A percentile compares a stretch with the other conserved stretches of the same genome.
These are phyloP conservation scores for Petrophora chlorosata DNA, from an alignment of 2,888 invertebrate species.

Conservation along the genomic window DNA sequence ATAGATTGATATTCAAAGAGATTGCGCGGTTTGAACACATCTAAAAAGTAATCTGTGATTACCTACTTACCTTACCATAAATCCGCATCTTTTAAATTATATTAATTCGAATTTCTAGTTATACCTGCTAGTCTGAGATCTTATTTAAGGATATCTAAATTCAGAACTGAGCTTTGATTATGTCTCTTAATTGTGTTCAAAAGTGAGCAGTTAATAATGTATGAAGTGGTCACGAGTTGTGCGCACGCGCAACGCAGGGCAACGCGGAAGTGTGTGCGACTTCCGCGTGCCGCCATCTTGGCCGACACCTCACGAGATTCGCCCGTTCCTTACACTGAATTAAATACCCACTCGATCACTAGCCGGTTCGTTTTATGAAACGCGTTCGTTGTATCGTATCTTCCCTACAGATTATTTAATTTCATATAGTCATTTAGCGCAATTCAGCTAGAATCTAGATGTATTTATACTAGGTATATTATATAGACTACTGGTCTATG, in stretches of 20 bases:
- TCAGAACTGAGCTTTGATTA: conserved; percentile 31
- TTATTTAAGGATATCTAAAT: not conserved
- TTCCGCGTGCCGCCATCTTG: conserved; percentile 83
- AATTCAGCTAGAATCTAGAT: no score
- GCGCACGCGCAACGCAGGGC: conserved; percentile 72
- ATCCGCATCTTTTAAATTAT: no score
- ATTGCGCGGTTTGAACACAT: no score
- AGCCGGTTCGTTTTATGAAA: conserved; percentile 3
- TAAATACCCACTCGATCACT: conserved; percentile 21
- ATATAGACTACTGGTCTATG: no score
- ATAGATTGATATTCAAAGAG: no score
- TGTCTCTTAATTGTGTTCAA: conserved; percentile 54
- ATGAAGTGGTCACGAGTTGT: conserved; percentile 69
- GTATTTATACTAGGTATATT: no score
- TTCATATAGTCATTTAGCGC: no score
- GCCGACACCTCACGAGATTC: conserved; percentile 71
- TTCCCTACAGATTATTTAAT: no score
- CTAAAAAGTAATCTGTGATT: no score
- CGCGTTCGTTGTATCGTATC: not conserved
- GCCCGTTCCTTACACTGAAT: conserved; percentile 48
- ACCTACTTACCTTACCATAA: no score
- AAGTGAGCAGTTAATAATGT: conserved; percentile 63
- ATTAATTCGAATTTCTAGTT: no score
- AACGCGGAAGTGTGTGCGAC: conserved; percentile 78
- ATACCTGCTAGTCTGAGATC: no score